These are phyloP conservation scores for Bilobella aurantiaca DNA, from an alignment of 1,140 invertebrate species.

Conservation along the genomic window DNA sequence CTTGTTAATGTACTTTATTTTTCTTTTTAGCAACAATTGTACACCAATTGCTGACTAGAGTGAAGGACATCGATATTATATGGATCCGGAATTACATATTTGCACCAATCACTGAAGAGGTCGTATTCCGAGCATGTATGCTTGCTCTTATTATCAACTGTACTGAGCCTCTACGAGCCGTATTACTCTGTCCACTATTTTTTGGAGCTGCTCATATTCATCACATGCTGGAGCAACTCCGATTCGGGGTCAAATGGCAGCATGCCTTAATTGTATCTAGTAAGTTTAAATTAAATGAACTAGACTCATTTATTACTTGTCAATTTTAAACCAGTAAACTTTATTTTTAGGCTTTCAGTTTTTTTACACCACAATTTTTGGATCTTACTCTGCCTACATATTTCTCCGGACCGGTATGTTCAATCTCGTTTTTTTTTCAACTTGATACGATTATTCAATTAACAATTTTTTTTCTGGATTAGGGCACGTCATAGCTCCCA, in stretches of 20 bases:
- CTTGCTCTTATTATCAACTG: constrained; percentile 75
- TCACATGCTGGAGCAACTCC: constrained; percentile 66
- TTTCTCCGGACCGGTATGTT: constrained; percentile 52
- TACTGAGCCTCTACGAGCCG: constrained; percentile 58
- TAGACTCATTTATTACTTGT: constrained; percentile 9
- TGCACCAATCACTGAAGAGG: constrained; percentile 87
- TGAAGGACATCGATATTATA: constrained; percentile 57
- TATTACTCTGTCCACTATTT: constrained; percentile 78
- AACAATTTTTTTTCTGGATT: constrained; percentile 34
- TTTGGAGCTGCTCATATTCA: constrained; percentile 90
- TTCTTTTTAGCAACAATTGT: constrained; percentile 53
- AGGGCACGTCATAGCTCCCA: constrained; percentile 80
- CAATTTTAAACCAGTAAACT: constrained; percentile 15
- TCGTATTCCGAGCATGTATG: constrained; percentile 89
- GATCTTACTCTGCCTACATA: constrained; percentile 81
- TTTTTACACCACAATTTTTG: constrained; percentile 81
- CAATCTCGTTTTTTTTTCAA: constrained; percentile 11
- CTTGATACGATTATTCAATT: constrained; percentile 43
- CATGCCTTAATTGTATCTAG: constrained; percentile 57
- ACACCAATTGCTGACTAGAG: constrained; percentile 50
- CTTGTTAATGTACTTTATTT: constrained; percentile 15
- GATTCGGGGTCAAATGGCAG: constrained; percentile 52
- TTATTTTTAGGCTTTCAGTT: constrained; percentile 66
- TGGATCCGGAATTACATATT: constrained; percentile 83
- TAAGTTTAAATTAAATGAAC: too few relatives aligned